Evolutionary conservation across 2,888 invertebrate species (phyloP).

Genomic region (Rambutsinella grinnellia): DNA sequence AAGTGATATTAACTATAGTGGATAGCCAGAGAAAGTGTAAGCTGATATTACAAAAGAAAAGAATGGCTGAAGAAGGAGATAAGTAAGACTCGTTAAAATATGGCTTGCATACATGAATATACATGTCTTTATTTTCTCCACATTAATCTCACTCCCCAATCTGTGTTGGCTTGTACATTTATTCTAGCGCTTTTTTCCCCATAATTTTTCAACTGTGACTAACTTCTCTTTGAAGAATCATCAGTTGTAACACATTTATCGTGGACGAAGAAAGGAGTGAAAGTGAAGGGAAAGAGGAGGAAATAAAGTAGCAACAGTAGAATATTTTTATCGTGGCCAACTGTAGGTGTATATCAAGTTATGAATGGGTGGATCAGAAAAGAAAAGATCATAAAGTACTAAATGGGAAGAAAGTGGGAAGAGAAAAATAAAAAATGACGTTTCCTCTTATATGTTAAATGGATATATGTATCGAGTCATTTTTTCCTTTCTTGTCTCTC

Average conservation of each 20-base stretch:
- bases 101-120: conserved; percentile 44
- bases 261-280: no score
- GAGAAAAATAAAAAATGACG: conserved; percentile 38
- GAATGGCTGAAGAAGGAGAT: conserved; percentile 6
- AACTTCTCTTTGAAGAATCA: conserved; percentile 16
- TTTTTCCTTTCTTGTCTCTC: neutral
- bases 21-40: neutral
- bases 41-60: neutral
- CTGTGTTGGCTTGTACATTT: neutral
- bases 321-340: neutral
- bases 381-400: conserved; percentile 38
- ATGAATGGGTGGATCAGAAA: neutral
- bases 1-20: neutral
- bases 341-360: conserved; percentile 1
- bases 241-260: conserved; percentile 20
- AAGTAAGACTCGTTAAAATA: conserved; percentile 30
- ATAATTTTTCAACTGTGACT: conserved; percentile 28
- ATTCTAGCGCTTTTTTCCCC: neutral
- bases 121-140: conserved; percentile 13
- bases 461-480: neutral
- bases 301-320: conserved; percentile 3
- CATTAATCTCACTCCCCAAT: conserved; percentile 9
- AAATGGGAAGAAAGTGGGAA: conserved; percentile 32
- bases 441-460: neutral
- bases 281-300: neutral